Evolutionary conservation across 2,888 invertebrate genomes (phyloP), one percentile per base, ranked within the genome.

Genomic region (Cremastinae sp.): DNA sequence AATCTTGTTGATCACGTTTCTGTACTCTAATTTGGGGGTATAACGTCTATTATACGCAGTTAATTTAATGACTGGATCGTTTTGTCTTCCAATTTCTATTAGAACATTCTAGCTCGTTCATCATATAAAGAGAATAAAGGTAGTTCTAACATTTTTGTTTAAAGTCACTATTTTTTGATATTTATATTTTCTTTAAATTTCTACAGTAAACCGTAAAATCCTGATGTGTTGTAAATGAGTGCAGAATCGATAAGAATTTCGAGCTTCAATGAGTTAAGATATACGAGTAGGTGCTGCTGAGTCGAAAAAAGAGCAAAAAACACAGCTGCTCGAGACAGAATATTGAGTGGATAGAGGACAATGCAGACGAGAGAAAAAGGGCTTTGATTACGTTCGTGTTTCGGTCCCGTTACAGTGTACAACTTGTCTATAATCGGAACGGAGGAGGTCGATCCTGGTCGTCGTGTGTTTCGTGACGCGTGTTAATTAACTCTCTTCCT

Each of bases 401-500:
- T 20, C 22, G 39, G 20, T 51, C 28, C 5, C 28, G 41, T 14
- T 18, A 53, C 22, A 28, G 51, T n/a, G n/a, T 41, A 41, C 41
- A 65, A 65, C 18, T 66, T 14, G 65, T 59, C 9, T 18, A 14
- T 37, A 12, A 28, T 16, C 62, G 28, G 47, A 43, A 45, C 59
- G 47, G 45, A 65, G 47, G 16, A 58, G 28, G 55, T 75, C 70
- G 65, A 70, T 59, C 53, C 28, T 5, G 28, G 28, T 53, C 51
- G 64, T 53, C 49, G 51, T 28, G 58, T 37, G 64, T 64, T 56
- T 53, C 51, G 43, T 47, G 58, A 65, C 53, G 45, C 58, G 70
- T 45, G 45, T 61, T 75, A 75, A 75, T 75, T 75, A 71, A 71
- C 55, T 49, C 59, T 22, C 28, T 20, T 56, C 55, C 39, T 28